These are phyloP conservation scores for Drosophila lini DNA, from an alignment of 1,140 invertebrate species.

Conservation along the genomic window DNA sequence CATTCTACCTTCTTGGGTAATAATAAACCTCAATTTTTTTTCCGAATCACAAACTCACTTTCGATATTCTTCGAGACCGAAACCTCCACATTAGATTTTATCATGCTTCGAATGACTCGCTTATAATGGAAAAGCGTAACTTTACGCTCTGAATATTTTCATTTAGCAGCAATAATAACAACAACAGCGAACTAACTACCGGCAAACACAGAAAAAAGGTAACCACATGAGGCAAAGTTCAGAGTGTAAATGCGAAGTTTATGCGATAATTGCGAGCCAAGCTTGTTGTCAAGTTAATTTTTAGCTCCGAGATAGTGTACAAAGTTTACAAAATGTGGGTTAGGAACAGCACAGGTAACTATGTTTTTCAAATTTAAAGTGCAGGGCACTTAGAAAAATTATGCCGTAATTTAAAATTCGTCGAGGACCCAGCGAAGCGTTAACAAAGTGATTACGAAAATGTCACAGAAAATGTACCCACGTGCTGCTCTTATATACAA, in stretches of 20 bases:
- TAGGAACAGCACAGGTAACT: slow-evolving; percentile 1
- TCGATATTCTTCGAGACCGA: slow-evolving; percentile 34
- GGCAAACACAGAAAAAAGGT: slow-evolving; percentile 6
- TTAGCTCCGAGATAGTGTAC: slow-evolving; percentile 6
- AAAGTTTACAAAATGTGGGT: slow-evolving; percentile 22
- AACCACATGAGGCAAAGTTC: slow-evolving; percentile 59
- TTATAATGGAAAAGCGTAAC: slow-evolving; percentile 62
- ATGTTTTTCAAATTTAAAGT: not conserved
- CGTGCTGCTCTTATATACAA: slow-evolving; percentile 4
- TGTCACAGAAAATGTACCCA: slow-evolving; percentile 35
- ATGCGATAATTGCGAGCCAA: slow-evolving; percentile 52
- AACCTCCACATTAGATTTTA: slow-evolving; percentile 44
- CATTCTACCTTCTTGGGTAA: slow-evolving; percentile 1
- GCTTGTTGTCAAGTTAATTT: slow-evolving; percentile 35
- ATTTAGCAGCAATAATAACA: slow-evolving; percentile 47
- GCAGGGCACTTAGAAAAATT: slow-evolving; percentile 22
- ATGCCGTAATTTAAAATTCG: slow-evolving; percentile 15
- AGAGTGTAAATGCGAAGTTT: slow-evolving; percentile 73
- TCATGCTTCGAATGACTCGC: slow-evolving; percentile 66
- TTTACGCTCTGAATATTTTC: slow-evolving; percentile 76
- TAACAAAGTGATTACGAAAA: slow-evolving; percentile 62
- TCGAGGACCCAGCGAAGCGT: slow-evolving; percentile 55
- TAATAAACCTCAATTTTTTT: not conserved
- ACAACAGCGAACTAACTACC: slow-evolving; percentile 4
- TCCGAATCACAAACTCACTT: slow-evolving; percentile 12